A percentile compares a stretch with the other conserved stretches of the same genome.
phyloP scores from a whole-genome alignment of 2,888 invertebrate genomes.

The Conus canariensis region DNA sequence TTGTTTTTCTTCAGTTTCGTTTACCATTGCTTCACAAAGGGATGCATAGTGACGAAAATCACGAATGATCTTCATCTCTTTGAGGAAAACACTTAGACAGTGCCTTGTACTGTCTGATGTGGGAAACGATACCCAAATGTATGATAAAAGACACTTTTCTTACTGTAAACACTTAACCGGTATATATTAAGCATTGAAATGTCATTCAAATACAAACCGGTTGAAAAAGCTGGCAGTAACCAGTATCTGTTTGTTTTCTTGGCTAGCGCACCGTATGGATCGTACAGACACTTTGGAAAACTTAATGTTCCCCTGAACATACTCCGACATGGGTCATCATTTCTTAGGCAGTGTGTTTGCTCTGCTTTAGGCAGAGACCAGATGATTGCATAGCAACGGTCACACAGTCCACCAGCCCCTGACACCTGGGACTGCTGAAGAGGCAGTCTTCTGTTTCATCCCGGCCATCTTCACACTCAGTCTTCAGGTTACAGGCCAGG shows the following conservation, averaged over 20 bases:
- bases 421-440: neutral
- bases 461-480: constrained; percentile 5
- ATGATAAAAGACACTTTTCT: neutral
- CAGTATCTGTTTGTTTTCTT: neutral
- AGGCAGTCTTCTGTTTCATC: constrained; percentile 18
- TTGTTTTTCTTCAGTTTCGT: too few relatives aligned
- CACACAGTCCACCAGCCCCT: neutral
- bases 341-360: too few relatives aligned
- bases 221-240: neutral
- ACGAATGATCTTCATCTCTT: too few relatives aligned
- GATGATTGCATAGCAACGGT: neutral
- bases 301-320: neutral
- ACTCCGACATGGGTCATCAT: neutral
- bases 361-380: too few relatives aligned
- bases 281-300: neutral
- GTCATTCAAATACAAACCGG: neutral
- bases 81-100: too few relatives aligned
- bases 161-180: neutral
- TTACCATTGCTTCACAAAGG: too few relatives aligned
- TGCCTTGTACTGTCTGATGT: neutral
- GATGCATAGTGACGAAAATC: too few relatives aligned
- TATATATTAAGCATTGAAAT: neutral
- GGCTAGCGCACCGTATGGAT: neutral
- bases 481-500: neutral
- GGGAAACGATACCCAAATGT: too few relatives aligned